Percentiles rank a stretch among this genome's conserved stretches.
Conservation (phyloP, 2,888 invertebrate species). For the Cephus sareptanus region DNA sequence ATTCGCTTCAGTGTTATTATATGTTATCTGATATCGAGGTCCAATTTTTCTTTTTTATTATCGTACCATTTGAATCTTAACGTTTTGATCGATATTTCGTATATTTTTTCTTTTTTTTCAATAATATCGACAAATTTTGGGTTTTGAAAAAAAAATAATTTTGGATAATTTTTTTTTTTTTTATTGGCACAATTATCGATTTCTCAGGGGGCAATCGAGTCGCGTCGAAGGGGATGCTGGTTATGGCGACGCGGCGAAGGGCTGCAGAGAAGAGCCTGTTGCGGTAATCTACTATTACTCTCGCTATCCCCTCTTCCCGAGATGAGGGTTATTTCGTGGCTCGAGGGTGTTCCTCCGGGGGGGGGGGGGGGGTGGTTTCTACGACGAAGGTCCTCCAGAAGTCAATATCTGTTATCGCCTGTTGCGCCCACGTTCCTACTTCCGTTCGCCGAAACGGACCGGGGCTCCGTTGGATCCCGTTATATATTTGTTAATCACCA, state of each 20-base stretch:
- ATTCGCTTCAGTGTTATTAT: too few species aligned
- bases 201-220: not conserved
- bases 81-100: too few species aligned
- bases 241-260: not conserved
- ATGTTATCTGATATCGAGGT: too few species aligned
- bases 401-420: constrained; percentile 3
- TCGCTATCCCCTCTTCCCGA: not conserved
- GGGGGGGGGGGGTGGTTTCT: not conserved
- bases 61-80: not conserved
- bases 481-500: not conserved
- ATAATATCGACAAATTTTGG: too few species aligned
- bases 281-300: constrained; percentile 3
- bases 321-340: constrained; percentile 2
- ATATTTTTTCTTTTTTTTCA: too few species aligned
- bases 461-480: not conserved
- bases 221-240: not conserved
- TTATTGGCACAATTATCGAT: not conserved
- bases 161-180: too few species aligned
- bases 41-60: too few species aligned
- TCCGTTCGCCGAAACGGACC: not conserved
- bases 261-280: not conserved
- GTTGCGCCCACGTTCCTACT: not conserved
- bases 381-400: constrained; percentile 3
- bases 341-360: not conserved
- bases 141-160: too few species aligned